Evolutionary conservation across 2,797 vertebrate genomes (phyloP), one percentile per base, ranked within the genome.

Genomic region (Phylloscopus collybita): DNA sequence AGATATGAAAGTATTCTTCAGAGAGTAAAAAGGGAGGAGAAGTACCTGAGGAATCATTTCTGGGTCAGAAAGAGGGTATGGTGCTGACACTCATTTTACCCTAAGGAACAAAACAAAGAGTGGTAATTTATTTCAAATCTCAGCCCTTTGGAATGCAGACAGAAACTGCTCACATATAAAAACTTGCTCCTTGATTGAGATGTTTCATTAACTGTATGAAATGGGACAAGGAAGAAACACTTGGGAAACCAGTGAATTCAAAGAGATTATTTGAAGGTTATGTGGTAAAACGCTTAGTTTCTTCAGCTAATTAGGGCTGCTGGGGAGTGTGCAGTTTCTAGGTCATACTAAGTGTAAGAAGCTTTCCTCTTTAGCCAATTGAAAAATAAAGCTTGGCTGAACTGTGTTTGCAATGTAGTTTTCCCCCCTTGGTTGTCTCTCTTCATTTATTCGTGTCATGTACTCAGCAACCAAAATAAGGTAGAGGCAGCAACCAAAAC

Each of bases 201-300:
- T 97, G 97, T 98, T 98, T 97, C 96, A 97, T 97, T 98, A 98
- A 70, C 53, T 72, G 67, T 97, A 97, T 97, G 92, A 98, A 97
- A 96, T 96, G 80, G 97, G 97, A 97, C 97, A 96, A 87, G 86
- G 84, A 60, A 61, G 54, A 97, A 97, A 92, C 97, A 93, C 97
- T 96, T 95, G 97, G 97, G 97, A 97, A 94, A 97, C 49, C 76
- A 93, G 87, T 59, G 82, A 97, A 98, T 97, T 97, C 96, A 97
- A 97, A 97, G 92, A 97, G 91, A 97, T 96, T 76, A 97, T 97
- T 97, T 97, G 97, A 98, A 98, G 97, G 97, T 97, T 98, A 96
- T 92, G 20, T 87, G 67, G 85, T 96, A 97, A 97, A 97, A 97
- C 0, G 72, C 93, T 97, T 78, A 67, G 92, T 94, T 97, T 97